Conservation (phyloP, 2,797 vertebrate genomes). For the Morelia viridis region DNA sequence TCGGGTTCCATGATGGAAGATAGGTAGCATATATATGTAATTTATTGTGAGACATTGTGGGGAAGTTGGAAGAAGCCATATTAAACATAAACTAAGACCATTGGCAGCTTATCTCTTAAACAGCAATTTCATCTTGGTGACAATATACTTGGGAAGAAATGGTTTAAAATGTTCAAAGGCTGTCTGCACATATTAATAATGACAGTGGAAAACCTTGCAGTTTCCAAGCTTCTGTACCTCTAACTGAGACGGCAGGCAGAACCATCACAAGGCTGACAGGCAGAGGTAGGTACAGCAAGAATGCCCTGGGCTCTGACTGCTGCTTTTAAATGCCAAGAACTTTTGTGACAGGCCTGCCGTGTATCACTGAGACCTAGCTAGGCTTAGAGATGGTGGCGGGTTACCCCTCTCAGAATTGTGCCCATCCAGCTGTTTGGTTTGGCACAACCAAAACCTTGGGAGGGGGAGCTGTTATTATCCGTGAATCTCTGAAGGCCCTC, state of each 20-base stretch:
- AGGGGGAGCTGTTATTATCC: background rate
- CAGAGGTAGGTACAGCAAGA: background rate
- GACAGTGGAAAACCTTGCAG: background rate
- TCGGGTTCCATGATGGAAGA: background rate
- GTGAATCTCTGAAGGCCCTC: background rate
- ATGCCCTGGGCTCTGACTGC: background rate
- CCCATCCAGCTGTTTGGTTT: background rate
- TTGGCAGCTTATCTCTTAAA: background rate
- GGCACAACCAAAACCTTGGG: background rate
- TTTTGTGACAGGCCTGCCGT: background rate
- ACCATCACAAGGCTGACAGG: background rate
- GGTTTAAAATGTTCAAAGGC: background rate
- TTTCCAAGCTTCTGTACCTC: background rate
- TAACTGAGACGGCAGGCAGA: background rate
- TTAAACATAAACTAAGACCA: background rate
- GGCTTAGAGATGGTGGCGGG: background rate
- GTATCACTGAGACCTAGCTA: background rate
- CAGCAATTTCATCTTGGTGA: background rate
- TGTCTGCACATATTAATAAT: background rate
- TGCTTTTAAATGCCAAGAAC: background rate
- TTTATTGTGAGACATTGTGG: background rate
- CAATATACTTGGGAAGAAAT: background rate
- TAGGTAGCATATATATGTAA: too few relatives aligned
- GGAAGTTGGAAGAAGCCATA: background rate
- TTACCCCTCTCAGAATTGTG: background rate